A percentile compares a stretch with the other conserved stretches of the same genome.
These are phyloP conservation scores for Oryzias curvinotus DNA, from an alignment of 2,113 vertebrate genomes.

Conservation along the genomic window DNA sequence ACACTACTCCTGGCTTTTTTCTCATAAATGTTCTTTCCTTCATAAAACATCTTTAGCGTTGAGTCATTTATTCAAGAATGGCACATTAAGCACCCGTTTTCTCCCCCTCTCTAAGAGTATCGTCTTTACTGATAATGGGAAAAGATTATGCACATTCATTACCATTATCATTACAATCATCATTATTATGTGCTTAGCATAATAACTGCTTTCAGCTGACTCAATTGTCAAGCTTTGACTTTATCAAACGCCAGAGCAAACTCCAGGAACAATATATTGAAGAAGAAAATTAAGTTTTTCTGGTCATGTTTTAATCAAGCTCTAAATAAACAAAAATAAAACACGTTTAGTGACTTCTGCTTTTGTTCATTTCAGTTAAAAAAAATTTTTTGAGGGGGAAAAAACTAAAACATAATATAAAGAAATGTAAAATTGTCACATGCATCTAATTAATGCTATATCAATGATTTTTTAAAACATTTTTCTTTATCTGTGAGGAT, in stretches of 20 bases:
- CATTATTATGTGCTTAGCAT: slow-evolving; percentile 55
- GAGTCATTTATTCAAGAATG: slow-evolving; percentile 56
- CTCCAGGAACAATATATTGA: neutral
- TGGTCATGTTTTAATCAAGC: too few species aligned
- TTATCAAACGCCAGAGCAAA: neutral
- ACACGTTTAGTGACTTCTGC: neutral
- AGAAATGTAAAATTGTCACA: too few species aligned
- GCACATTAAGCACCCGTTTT: slow-evolving; percentile 62
- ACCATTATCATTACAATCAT: slow-evolving; percentile 69
- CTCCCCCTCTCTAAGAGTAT: slow-evolving; percentile 33
- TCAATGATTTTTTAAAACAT: too few species aligned
- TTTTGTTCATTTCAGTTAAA: too few species aligned
- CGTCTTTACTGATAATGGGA: slow-evolving; percentile 62
- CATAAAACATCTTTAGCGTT: slow-evolving; percentile 29
- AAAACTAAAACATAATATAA: too few species aligned
- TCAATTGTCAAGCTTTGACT: slow-evolving; percentile 26
- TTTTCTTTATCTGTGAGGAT: neutral
- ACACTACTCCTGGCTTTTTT: neutral
- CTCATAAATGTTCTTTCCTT: slow-evolving; percentile 36
- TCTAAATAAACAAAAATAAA: too few species aligned
- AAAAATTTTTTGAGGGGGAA: too few species aligned
- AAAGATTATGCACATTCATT: slow-evolving; percentile 74
- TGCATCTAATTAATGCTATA: too few species aligned
- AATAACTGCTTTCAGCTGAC: slow-evolving; percentile 48
- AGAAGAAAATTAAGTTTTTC: neutral